Percentiles rank a stretch among this genome's conserved stretches.
These are phyloP conservation scores for Mactromeris polynyma DNA, from an alignment of 2,888 invertebrate genomes.

Conservation along the genomic window DNA sequence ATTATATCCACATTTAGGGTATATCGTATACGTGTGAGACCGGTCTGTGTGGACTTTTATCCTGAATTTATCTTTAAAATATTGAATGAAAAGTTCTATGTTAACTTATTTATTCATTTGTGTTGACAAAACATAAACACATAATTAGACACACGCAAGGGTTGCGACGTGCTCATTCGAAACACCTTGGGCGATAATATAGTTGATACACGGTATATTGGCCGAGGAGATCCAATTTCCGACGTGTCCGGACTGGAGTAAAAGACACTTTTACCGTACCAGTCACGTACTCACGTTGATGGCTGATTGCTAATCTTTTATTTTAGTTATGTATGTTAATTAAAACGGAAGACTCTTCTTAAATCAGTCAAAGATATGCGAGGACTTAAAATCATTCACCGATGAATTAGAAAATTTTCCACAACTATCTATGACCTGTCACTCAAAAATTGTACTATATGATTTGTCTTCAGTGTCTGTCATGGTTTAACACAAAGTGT, in stretches of 20 bases:
- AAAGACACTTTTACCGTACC: neutral
- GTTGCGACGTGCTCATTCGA: too few relatives aligned
- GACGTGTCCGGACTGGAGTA: too few relatives aligned
- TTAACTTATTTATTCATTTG: neutral
- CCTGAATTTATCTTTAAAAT: neutral
- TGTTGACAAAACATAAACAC: neutral
- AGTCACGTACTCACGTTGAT: neutral
- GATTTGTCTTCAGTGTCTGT: too few relatives aligned
- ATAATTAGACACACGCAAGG: too few relatives aligned
- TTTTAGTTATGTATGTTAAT: neutral
- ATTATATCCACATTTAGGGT: neutral
- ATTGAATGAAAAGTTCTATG: neutral
- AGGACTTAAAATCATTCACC: neutral
- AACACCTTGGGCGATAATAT: too few relatives aligned
- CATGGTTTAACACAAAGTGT: too few relatives aligned
- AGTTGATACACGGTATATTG: too few relatives aligned
- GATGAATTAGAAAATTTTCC: neutral
- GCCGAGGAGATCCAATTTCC: too few relatives aligned
- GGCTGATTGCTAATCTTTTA: neutral
- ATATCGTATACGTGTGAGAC: neutral
- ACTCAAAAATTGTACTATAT: too few relatives aligned
- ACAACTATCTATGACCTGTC: neutral
- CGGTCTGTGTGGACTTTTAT: neutral
- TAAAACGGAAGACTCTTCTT: neutral
- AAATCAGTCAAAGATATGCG: neutral